Percentiles rank a stretch among this genome's conserved stretches.
These are phyloP conservation scores for Narcine bancroftii DNA, from an alignment of 2,113 vertebrate genomes.

Conservation along the genomic window DNA sequence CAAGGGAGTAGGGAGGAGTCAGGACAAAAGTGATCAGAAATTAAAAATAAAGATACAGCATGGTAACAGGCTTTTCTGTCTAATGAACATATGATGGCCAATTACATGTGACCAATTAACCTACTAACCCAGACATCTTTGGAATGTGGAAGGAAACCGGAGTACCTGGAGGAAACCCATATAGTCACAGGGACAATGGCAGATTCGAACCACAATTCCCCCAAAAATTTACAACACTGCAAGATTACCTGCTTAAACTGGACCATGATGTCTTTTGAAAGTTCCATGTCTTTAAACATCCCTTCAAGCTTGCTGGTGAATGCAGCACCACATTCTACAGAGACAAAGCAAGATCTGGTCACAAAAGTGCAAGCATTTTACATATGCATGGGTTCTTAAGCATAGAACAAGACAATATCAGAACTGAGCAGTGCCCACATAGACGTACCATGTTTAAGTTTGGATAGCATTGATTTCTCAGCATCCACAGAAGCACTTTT, in stretches of 20 bases:
- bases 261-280: constrained; percentile 72
- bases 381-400: not conserved
- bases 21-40: no score
- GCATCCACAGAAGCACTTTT: constrained; percentile 74
- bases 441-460: constrained; percentile 65
- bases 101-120: no score
- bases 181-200: no score
- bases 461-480: constrained; percentile 73
- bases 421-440: not conserved
- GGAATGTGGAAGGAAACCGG: no score
- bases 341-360: constrained; percentile 35
- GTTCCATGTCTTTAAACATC: constrained; percentile 77
- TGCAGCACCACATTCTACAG: constrained; percentile 67
- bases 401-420: not conserved
- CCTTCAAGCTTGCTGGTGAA: constrained; percentile 74
- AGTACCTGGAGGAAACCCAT: no score
- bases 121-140: no score
- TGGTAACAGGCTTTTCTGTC: no score
- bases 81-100: no score
- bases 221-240: no score
- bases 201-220: no score
- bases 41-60: no score
- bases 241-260: constrained; percentile 67
- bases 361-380: not conserved
- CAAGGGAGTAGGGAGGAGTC: not conserved